Evolutionary conservation across 2,888 invertebrate genomes (phyloP).

Genomic region (Leptinotarsa haldemani): DNA sequence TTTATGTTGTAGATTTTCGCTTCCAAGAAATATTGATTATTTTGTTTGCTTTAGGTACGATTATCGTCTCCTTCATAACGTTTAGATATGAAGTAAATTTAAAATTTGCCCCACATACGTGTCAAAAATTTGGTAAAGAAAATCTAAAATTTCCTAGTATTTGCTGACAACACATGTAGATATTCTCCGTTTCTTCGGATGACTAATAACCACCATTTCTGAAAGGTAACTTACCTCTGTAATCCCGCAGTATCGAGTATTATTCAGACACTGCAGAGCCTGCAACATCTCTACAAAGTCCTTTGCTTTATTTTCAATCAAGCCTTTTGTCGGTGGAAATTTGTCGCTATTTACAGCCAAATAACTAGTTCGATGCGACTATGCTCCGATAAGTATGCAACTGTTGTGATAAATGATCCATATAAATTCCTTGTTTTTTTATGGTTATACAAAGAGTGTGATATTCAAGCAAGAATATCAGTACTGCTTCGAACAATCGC

Average conservation of each 20-base stretch:
- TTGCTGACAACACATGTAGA: not conserved
- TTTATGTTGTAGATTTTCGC: not conserved
- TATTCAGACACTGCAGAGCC: slow-evolving; percentile 11
- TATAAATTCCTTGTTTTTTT: no score
- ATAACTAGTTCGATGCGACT: not conserved
- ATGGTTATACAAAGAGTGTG: not conserved
- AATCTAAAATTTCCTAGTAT: no score
- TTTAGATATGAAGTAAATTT: no score
- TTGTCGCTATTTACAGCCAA: not conserved
- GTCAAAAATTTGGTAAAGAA: no score
- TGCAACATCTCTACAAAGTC: not conserved
- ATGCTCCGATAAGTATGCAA: no score
- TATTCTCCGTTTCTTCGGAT: not conserved
- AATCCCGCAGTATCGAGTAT: not conserved
- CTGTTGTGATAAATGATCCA: no score
- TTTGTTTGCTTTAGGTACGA: not conserved
- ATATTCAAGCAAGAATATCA: no score
- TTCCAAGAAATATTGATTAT: not conserved
- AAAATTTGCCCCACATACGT: no score
- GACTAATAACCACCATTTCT: not conserved
- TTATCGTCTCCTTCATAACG: not conserved
- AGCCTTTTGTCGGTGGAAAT: slow-evolving; percentile 14
- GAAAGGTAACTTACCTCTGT: not conserved
- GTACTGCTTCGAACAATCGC: no score
- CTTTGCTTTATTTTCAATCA: slow-evolving; percentile 6